Evolutionary conservation across 2,888 invertebrate species (phyloP).

Genomic region (Cyrtodaria siliqua): DNA sequence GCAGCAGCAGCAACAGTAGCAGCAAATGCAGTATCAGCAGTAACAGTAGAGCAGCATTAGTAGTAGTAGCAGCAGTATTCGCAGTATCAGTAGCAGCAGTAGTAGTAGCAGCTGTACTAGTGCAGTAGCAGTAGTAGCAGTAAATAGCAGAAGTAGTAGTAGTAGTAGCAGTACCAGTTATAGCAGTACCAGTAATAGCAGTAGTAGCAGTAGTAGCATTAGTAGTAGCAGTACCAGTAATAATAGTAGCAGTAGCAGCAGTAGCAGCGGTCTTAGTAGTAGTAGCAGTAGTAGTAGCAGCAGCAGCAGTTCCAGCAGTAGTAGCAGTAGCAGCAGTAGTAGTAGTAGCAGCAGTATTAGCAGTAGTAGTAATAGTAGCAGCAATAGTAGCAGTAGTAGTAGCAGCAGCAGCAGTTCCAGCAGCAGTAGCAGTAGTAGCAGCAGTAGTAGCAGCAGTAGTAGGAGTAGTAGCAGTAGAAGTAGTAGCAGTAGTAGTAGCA

Average conservation of each 20-base stretch:
- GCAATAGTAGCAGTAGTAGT: constrained; percentile 14
- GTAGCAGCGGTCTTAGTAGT: neutral
- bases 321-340: constrained; percentile 10
- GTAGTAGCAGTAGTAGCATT: neutral
- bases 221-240: neutral
- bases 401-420: constrained; percentile 8
- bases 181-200: neutral
- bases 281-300: neutral
- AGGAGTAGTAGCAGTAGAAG: constrained; percentile 12
- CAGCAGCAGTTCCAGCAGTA: neutral
- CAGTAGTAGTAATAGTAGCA: constrained; percentile 16
- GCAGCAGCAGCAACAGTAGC: no score
- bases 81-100: no score
- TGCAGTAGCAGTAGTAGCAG: neutral
- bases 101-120: no score
- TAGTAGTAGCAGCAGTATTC: no score
- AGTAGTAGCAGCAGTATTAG: constrained; percentile 11
- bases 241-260: neutral
- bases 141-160: no score
- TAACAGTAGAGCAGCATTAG: no score
- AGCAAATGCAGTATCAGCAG: no score
- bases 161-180: neutral
- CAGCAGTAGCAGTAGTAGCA: constrained; percentile 13
- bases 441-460: constrained; percentile 10
- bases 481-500: constrained; percentile 1